Percentiles rank a stretch among this genome's conserved stretches.
phyloP scores from a whole-genome alignment of 2,888 invertebrate genomes.

The Acrobasis suavella region DNA sequence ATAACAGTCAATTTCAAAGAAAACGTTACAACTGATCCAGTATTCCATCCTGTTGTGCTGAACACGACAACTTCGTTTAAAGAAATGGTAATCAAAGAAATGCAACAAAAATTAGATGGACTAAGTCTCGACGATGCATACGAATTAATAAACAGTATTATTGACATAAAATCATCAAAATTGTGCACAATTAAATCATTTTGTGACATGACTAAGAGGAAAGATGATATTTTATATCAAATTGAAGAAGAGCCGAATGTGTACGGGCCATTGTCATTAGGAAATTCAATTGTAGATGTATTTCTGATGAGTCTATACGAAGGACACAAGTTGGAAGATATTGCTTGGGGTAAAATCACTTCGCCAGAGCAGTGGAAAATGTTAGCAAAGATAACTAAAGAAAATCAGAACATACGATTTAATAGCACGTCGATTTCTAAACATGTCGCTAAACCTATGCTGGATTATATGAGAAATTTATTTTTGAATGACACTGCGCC shows the following conservation, averaged over 20 bases:
- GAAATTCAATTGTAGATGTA: constrained; percentile 52
- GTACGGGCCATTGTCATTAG: constrained; percentile 50
- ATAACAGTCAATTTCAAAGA: constrained; percentile 46
- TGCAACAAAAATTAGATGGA: constrained; percentile 47
- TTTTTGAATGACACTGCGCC: constrained; percentile 38
- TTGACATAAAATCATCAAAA: constrained; percentile 52
- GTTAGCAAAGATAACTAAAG: constrained; percentile 46
- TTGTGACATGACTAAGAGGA: constrained; percentile 50
- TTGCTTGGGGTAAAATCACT: constrained; percentile 63
- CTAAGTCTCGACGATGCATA: constrained; percentile 46
- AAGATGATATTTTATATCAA: constrained; percentile 42
- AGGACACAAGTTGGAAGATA: constrained; percentile 48
- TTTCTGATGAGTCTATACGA: constrained; percentile 69
- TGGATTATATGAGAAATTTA: constrained; percentile 50
- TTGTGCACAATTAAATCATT: constrained; percentile 46
- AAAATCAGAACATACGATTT: constrained; percentile 59
- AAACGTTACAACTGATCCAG: constrained; percentile 45
- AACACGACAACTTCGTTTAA: constrained; percentile 45
- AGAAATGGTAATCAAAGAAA: constrained; percentile 42
- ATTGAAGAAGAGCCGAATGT: constrained; percentile 55
- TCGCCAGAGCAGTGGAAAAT: constrained; percentile 48
- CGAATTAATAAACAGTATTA: constrained; percentile 48
- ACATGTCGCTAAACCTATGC: constrained; percentile 50
- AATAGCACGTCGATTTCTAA: constrained; percentile 45
- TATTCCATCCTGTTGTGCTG: constrained; percentile 54